Percentiles rank a stretch among this genome's conserved stretches.
Conservation (phyloP, 2,113 vertebrate species). For the Hoplias malabaricus region DNA sequence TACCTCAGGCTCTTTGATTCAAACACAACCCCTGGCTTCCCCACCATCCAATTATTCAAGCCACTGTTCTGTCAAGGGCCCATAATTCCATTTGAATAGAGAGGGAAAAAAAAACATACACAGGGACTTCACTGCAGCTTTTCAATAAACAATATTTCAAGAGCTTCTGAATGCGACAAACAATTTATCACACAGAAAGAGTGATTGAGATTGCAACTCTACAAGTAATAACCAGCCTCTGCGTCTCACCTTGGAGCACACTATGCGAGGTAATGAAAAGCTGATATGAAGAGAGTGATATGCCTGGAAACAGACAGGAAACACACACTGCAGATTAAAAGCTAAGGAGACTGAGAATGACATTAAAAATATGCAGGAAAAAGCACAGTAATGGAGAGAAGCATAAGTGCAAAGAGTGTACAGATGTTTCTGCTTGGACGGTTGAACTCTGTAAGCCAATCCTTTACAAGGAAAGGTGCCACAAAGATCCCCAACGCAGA, state of each 20-base stretch:
- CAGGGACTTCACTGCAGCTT: conserved; percentile 60
- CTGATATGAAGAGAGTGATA: conserved; percentile 33
- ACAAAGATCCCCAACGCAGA: no score
- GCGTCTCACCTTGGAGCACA: conserved; percentile 27
- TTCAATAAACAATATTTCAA: conserved; percentile 61
- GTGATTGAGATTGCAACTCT: conserved; percentile 40
- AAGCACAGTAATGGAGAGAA: neutral
- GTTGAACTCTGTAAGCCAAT: no score
- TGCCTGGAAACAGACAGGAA: conserved; percentile 9
- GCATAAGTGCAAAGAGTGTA: no score
- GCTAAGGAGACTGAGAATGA: conserved; percentile 4
- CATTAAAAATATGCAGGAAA: conserved; percentile 4
- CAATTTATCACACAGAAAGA: conserved; percentile 48
- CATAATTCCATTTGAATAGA: conserved; percentile 61
- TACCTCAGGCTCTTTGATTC: conserved; percentile 65
- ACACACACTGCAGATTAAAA: conserved; percentile 15
- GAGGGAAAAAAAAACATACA: conserved; percentile 51
- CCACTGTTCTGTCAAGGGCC: conserved; percentile 61
- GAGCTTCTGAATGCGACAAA: conserved; percentile 56
- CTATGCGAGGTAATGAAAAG: conserved; percentile 24
- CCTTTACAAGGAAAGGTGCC: no score
- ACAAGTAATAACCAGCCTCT: conserved; percentile 32
- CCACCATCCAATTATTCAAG: conserved; percentile 70
- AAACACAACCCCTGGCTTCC: conserved; percentile 55
- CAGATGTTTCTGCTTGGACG: no score